phyloP scores from a whole-genome alignment of 2,797 vertebrate species.

The Oreochromis mossambicus region DNA sequence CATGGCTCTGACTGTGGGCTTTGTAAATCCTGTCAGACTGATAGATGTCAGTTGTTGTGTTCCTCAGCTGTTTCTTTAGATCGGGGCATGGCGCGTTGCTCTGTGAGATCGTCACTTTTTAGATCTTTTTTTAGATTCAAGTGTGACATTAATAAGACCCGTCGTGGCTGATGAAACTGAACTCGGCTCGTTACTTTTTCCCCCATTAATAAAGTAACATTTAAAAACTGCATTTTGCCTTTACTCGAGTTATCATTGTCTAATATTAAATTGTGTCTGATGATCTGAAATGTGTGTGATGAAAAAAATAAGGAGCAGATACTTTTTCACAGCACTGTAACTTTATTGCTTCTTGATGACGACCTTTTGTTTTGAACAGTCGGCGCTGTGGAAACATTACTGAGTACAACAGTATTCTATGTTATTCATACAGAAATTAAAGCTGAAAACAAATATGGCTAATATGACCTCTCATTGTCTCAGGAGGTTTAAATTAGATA shows the following conservation, averaged over 20 bases:
- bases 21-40: background rate
- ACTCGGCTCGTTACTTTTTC: background rate
- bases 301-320: background rate
- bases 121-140: too few relatives aligned
- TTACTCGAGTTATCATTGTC: background rate
- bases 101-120: background rate
- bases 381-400: background rate
- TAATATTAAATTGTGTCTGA: background rate
- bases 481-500: slow-evolving; percentile 15
- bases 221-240: background rate
- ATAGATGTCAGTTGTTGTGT: accelerated
- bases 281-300: background rate
- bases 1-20: background rate
- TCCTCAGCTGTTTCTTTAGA: background rate
- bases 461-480: background rate
- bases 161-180: background rate
- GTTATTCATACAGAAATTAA: slow-evolving; percentile 13
- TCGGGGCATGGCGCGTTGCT: accelerated
- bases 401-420: background rate
- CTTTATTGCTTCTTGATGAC: background rate
- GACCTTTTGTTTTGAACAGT: background rate
- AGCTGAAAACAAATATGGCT: slow-evolving; percentile 30
- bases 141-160: background rate
- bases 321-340: background rate
- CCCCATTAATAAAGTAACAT: background rate